phyloP scores from a whole-genome alignment of 64 coral and sea anemone species.

The Stylophora pistillata region DNA sequence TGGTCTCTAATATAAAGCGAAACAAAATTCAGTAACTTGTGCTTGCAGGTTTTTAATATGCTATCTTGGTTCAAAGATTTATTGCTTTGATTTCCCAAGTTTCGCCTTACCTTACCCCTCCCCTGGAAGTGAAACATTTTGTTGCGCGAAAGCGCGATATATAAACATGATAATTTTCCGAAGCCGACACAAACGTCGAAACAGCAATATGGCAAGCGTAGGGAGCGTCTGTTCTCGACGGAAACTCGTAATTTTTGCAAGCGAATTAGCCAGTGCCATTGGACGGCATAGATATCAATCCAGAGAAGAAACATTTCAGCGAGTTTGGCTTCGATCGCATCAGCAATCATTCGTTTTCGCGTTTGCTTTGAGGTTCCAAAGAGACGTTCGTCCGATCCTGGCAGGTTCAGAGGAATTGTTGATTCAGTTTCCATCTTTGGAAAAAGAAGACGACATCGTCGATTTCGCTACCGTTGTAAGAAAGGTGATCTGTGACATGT shows the following conservation, averaged over 20 bases:
- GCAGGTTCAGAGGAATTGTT: conserved; percentile 17
- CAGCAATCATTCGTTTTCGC: conserved; percentile 79
- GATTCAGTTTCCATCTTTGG: neutral
- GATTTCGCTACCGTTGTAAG: conserved; percentile 18
- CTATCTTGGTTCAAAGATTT: neutral
- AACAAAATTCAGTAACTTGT: neutral
- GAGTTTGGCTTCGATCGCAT: conserved; percentile 85
- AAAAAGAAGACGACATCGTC: conserved; percentile 6
- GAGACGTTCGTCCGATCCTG: conserved; percentile 55
- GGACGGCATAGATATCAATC: conserved; percentile 75
- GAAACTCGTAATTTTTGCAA: conserved; percentile 75
- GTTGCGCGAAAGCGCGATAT: neutral
- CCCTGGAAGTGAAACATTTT: neutral
- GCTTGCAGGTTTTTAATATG: neutral
- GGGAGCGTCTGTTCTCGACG: neutral
- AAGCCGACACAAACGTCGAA: neutral
- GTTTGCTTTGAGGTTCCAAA: conserved; percentile 39
- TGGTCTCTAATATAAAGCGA: neutral
- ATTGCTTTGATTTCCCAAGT: neutral
- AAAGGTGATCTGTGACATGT: conserved; percentile 18
- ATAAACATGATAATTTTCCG: neutral
- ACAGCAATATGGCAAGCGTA: neutral
- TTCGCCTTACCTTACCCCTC: neutral
- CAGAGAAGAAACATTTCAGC: conserved; percentile 65
- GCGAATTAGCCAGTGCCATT: conserved; percentile 92